Percentiles rank a stretch among this genome's conserved stretches.
Conservation (phyloP, 2,797 vertebrate genomes). For the Pachyuromys duprasi region DNA sequence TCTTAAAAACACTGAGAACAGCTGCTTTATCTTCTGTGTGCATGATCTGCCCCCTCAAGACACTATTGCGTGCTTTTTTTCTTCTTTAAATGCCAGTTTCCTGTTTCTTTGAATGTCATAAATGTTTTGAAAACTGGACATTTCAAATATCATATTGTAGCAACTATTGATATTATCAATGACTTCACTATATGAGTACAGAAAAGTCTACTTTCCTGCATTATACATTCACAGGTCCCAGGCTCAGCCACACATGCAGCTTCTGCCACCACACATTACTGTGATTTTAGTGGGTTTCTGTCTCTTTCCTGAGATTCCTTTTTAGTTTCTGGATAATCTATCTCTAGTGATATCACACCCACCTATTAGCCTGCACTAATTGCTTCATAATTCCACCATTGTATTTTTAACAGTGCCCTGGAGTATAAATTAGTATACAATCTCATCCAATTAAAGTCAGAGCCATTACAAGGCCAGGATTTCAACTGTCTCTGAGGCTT, state of each 20-base stretch:
- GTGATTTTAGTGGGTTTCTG: background rate
- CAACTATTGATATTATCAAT: constrained; percentile 26
- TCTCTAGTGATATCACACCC: constrained; percentile 56
- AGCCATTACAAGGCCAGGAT: background rate
- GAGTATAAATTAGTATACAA: constrained; percentile 63
- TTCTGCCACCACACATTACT: constrained; percentile 2
- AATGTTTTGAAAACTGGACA: constrained; percentile 50
- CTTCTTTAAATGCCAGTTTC: constrained; percentile 46
- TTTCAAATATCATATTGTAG: constrained; percentile 47
- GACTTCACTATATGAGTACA: constrained; percentile 17
- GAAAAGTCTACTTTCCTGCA: background rate
- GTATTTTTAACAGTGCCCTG: constrained; percentile 62
- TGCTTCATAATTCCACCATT: constrained; percentile 63
- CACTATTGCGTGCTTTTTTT: constrained; percentile 18
- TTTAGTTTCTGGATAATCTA: constrained; percentile 46
- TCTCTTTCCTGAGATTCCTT: constrained; percentile 16
- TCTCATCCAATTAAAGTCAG: constrained; percentile 34
- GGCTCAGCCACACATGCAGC: background rate
- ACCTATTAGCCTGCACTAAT: constrained; percentile 62
- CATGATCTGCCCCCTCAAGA: background rate
- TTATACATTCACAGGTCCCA: background rate
- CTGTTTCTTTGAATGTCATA: constrained; percentile 33
- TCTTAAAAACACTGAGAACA: constrained; percentile 53
- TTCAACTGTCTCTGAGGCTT: constrained; percentile 36
- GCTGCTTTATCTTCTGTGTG: constrained; percentile 41